Base-by-base conservation (phyloP, 2,797 vertebrate genomes). In the Artibeus lituratus region DNA sequence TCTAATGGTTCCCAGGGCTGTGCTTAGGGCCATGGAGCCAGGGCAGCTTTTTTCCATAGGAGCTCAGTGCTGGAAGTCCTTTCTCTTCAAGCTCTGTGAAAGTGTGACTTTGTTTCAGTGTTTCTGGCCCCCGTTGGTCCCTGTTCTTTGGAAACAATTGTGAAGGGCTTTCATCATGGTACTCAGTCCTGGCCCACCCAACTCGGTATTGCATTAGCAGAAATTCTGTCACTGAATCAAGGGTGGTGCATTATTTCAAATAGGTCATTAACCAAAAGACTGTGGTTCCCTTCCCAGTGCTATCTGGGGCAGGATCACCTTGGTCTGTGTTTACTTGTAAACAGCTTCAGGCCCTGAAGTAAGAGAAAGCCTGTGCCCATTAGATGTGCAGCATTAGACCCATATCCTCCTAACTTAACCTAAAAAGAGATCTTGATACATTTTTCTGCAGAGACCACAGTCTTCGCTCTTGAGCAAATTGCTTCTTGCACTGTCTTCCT, bases 291-390 rank as follows among this genome's bases (percentile, higher is more conserved):
- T 24, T 81, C 42, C 37, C 18, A 21, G 29, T 77, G 39, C 67
- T 96, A 5, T 81, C 65, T 35, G 76, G 70, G 80, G 88, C 74
- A 90, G 78, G 92, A 69, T 91, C 86, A 95, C 67, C 91, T 95
- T 84, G 74, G 72, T 91, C 70, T 97, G 86, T 94, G 32, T 95
- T 95, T 96, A 94, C 95, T 92, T 90, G 96, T 95, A 91, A 95
- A 96, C 37, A 93, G 51, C 53, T 70, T 84, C 11, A 70, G 94
- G 59, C 70, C 73, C 37, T 89, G 73, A 95, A 87, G 51, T 90
- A 94, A 92, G 97, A 96, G 88, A 76, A 94, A 96, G 53, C 35
- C 39, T 85, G 49, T 73, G 51, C 35, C 84, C 29, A 70, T 93
- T 69, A 91, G 87, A 73, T 80, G 18, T 78, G 16, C 37, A 77